Conservation (phyloP, 2,888 invertebrate species). For the Drosophila niveifrons region DNA sequence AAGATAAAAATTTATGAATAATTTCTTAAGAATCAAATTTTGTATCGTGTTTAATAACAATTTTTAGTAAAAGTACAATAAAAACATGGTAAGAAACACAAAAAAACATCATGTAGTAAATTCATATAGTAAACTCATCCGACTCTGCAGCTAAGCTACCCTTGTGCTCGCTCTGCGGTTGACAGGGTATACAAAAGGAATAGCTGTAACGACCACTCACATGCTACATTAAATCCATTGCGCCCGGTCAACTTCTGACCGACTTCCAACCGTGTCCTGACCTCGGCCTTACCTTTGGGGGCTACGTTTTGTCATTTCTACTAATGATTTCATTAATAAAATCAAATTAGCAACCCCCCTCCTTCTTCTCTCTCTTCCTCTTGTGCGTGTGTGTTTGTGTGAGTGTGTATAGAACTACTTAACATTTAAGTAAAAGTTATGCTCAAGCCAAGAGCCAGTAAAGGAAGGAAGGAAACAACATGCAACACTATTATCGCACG, state of each 20-base stretch:
- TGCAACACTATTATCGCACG: constrained; percentile 40
- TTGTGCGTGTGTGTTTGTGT: background rate
- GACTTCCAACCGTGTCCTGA: constrained; percentile 19
- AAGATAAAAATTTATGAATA: too few relatives aligned
- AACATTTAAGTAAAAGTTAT: constrained; percentile 59
- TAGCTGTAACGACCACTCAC: constrained; percentile 45
- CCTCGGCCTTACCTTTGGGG: constrained; percentile 36
- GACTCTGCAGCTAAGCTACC: background rate
- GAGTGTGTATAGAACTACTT: constrained; percentile 40
- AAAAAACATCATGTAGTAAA: too few relatives aligned
- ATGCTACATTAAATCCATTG: constrained; percentile 59
- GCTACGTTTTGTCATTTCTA: constrained; percentile 56
- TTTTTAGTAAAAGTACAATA: too few relatives aligned
- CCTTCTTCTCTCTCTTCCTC: background rate
- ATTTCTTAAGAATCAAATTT: too few relatives aligned
- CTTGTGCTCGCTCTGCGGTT: background rate
- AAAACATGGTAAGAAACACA: too few relatives aligned
- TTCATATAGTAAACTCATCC: too few relatives aligned
- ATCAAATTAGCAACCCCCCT: constrained; percentile 50
- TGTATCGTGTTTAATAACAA: too few relatives aligned
- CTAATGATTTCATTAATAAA: constrained; percentile 65
- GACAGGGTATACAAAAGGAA: constrained; percentile 34
- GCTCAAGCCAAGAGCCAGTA: constrained; percentile 8
- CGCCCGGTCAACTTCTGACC: constrained; percentile 31
- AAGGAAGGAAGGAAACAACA: constrained; percentile 28